These are phyloP conservation scores for Diloba caeruleocephala DNA, from an alignment of 2,888 invertebrate species.

Conservation along the genomic window DNA sequence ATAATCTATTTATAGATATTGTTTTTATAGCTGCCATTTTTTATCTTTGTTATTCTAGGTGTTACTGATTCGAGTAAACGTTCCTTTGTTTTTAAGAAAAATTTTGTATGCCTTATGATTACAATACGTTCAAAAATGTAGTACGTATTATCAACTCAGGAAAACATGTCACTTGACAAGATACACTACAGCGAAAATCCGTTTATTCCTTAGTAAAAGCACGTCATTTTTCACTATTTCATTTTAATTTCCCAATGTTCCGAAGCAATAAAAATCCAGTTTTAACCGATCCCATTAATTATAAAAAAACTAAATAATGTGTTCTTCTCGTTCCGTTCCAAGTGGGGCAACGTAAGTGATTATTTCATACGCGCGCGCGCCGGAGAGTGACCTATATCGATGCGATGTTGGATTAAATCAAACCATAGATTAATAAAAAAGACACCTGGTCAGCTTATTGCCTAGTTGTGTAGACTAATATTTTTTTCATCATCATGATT, in stretches of 20 bases:
- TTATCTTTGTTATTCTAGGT: too few relatives aligned
- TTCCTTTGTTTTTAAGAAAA: too few relatives aligned
- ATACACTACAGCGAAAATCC: conserved; percentile 8
- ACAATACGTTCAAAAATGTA: too few relatives aligned
- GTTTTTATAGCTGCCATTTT: too few relatives aligned
- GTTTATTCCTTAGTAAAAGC: conserved; percentile 29
- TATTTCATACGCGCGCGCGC: conserved; percentile 68
- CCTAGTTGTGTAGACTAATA: too few relatives aligned
- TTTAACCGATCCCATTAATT: conserved; percentile 38
- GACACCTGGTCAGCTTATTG: conserved; percentile 2
- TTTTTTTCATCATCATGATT: too few relatives aligned
- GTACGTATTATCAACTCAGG: too few relatives aligned
- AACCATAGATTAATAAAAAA: conserved; percentile 57
- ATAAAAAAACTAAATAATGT: conserved; percentile 37
- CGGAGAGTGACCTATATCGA: conserved; percentile 67
- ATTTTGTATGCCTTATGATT: too few relatives aligned
- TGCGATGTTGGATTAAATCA: conserved; percentile 64
- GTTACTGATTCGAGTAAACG: too few relatives aligned
- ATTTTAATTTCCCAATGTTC: conserved; percentile 19
- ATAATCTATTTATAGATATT: too few relatives aligned
- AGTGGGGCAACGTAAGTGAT: conserved; percentile 67
- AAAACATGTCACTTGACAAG: too few relatives aligned
- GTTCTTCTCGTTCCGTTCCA: conserved; percentile 51
- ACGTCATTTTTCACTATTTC: conserved; percentile 18
- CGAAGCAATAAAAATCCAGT: conserved; percentile 30